Conservation (phyloP, 2,113 vertebrate species). For the Pongo pygmaeus region DNA sequence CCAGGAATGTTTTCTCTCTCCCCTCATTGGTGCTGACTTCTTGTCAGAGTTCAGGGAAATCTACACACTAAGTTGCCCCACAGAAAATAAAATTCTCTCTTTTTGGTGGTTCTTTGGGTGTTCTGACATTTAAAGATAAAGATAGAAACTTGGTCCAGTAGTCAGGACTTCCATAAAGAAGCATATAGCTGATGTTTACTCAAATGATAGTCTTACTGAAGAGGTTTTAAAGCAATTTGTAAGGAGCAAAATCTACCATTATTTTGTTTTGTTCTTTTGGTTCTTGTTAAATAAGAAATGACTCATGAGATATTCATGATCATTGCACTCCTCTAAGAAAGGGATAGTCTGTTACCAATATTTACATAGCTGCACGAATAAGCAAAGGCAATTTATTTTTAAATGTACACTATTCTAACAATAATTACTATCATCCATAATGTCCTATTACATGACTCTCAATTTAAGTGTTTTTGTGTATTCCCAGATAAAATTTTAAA, state of each 20-base stretch:
- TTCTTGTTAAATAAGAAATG: constrained; percentile 8
- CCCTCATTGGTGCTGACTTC: background rate
- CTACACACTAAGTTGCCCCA: background rate
- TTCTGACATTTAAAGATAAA: constrained; percentile 1
- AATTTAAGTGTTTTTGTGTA: background rate
- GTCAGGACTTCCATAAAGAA: background rate
- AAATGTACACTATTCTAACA: background rate
- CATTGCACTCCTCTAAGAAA: background rate
- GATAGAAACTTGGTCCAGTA: background rate
- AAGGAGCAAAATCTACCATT: background rate
- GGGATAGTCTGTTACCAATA: background rate
- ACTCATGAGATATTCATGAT: background rate
- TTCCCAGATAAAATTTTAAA: background rate
- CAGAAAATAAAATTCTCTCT: background rate
- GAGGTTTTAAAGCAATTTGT: background rate
- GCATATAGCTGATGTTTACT: background rate
- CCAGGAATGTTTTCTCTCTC: background rate
- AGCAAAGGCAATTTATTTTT: background rate
- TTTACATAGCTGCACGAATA: background rate
- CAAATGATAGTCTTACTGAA: background rate
- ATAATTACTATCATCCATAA: background rate
- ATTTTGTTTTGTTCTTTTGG: background rate
- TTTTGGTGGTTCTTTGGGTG: background rate
- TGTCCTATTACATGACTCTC: background rate
- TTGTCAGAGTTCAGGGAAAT: background rate